A percentile compares a stretch with the other conserved stretches of the same genome.
phyloP scores from a whole-genome alignment of 2,888 invertebrate species.

The Beris morrisii region DNA sequence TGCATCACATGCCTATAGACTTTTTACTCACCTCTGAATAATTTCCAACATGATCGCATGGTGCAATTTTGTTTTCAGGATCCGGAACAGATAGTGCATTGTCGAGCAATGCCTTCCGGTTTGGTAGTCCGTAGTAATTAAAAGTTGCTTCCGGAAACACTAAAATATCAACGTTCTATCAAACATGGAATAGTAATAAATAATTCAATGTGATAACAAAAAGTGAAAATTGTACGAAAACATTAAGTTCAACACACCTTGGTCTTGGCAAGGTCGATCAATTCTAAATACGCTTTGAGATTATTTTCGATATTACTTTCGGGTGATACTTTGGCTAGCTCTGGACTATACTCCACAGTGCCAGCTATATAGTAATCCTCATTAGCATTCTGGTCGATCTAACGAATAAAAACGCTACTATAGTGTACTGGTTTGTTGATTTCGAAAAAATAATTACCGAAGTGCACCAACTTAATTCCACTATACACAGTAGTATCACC shows the following conservation, averaged over 20 bases:
- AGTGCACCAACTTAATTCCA: too few species aligned
- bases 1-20: not conserved
- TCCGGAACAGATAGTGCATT: constrained; percentile 47
- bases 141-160: constrained; percentile 59
- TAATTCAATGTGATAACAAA: constrained; percentile 30
- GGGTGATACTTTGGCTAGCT: not conserved
- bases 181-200: not conserved
- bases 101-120: constrained; percentile 8
- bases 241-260: constrained; percentile 17
- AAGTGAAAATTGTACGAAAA: constrained; percentile 27
- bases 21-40: constrained; percentile 41
- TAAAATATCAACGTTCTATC: constrained; percentile 27
- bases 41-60: constrained; percentile 41
- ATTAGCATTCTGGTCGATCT: constrained; percentile 4
- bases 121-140: constrained; percentile 40
- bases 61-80: constrained; percentile 43
- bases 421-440: too few species aligned
- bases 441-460: too few species aligned
- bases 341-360: constrained; percentile 42
- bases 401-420: too few species aligned
- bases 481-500: too few species aligned
- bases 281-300: constrained; percentile 27
- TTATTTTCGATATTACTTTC: constrained; percentile 17
- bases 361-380: constrained; percentile 58
- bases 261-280: constrained; percentile 34